Evolutionary conservation across 2,113 vertebrate species (phyloP), one percentile per base, ranked within the genome.

Genomic region (Nymphicus hollandicus): DNA sequence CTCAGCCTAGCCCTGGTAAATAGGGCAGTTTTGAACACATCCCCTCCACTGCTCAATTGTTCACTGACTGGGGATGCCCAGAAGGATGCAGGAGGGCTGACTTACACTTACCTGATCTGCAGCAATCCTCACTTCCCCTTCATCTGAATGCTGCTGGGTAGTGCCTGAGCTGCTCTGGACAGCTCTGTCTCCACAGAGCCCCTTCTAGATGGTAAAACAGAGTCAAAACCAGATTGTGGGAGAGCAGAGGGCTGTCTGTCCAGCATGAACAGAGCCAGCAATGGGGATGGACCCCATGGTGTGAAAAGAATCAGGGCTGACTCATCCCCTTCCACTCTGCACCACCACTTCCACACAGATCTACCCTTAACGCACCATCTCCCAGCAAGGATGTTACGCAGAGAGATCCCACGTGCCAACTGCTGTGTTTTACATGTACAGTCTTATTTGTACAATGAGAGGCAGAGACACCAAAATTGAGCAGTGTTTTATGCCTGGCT

Each of bases 201-300:
- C 35, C 61, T 64, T 37, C 50, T 23, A 33, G 74, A 19, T 1
- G 35, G 55, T 33, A n/a, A 70, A 81, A 23, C 49, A 66, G 81
- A 84, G 41, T 41, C 89, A 81, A 61, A 69, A 56, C 0, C 72
- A 91, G 63, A 14, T 2, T 13, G 63, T 39, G 71, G 71, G 91
- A 0, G 5, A 49, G 68, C 82, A 85, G 44, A 86, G 76, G 88
- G 60, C 58, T 68, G 61, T 27, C 70, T 79, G 61, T 66, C 68
- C 86, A 86, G 91, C 9, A 7, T 0, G 3, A 61, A 50, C 56
- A 58, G 46, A 63, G 76, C 70, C 87, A 52, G 87, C 56, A 29
- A 29, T 0, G 4, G 74, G 63, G 44, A 76, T 4, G 4, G 61
- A 64, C 17, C 74, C 46, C 1, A 1, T 0, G 0, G 60, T 16